Base-by-base conservation (phyloP, 2,113 vertebrate species). In the Heptranchias perlo region DNA sequence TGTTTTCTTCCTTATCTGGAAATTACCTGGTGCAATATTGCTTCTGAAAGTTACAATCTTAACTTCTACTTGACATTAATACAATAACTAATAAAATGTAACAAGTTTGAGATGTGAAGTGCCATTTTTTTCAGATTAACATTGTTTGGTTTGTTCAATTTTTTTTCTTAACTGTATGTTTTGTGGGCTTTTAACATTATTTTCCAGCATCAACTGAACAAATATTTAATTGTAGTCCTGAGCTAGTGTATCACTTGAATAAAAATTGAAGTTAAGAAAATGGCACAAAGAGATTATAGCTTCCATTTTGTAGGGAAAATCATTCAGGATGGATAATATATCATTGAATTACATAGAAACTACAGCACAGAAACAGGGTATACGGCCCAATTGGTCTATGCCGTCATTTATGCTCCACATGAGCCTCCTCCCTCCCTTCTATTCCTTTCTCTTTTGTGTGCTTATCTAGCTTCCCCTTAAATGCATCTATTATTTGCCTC, bases 251-350 rank as follows among this genome's bases (percentile, higher is more conserved):
- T 69, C 93, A 95, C 44, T 95, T 95, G 64, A 95, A 52, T 95
- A 95, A 95, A 95, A 95, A 52, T 44, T 95, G 94, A 67, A 94
- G 93, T 94, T 94, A 94, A 11, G 44, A 65, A 69, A 58, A 69
- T 52, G 94, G 44, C 64, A 95, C 93, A 95, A 58, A 54, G 52
- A 31, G 21, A 2, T n/a, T 73, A 18, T 78, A 78, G 39, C 4
- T 78, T 78, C 8, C 35, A 78, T 39, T 78, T 78, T 39, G 76
- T 39, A n/a, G 39, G 18, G 76, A 39, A 78, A 78, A 16, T 78
- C 39, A 39, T n/a, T 13, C 16, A 82, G 58, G 58, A 10, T 58
- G 58, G 58, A 58, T 58, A 58, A 58, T 58, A n/a, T n/a, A n/a
- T n/a, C n/a, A n/a, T n/a, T n/a, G n/a, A n/a, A n/a, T n/a, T n/a